Evolutionary conservation across 2,113 vertebrate genomes (phyloP).

Genomic region (Alces alces): DNA sequence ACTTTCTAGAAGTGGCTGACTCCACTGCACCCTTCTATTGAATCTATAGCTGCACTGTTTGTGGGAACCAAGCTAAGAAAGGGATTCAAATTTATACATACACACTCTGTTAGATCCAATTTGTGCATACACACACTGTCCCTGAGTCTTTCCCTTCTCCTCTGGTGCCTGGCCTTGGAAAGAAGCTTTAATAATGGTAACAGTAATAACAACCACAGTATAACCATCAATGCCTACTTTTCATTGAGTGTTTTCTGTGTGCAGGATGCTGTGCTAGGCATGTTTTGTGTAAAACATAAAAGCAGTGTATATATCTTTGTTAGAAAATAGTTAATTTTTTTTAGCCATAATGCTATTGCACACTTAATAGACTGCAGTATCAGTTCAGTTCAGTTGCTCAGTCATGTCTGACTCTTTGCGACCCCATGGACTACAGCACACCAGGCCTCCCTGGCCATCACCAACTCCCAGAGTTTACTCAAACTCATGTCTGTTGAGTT

Average conservation of each 20-base stretch:
- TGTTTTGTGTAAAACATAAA: neutral
- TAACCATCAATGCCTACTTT: neutral
- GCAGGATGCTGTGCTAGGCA: neutral
- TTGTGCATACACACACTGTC: neutral
- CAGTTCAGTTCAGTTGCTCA: neutral
- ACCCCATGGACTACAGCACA: neutral
- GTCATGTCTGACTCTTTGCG: neutral
- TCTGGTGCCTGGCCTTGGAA: neutral
- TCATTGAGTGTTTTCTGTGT: neutral
- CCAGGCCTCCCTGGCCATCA: neutral
- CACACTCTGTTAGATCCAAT: neutral
- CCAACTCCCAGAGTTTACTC: neutral
- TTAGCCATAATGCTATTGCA: neutral
- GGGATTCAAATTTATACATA: neutral
- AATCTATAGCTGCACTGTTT: neutral
- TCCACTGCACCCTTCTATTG: neutral
- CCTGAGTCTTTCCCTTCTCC: neutral
- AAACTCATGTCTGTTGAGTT: neutral
- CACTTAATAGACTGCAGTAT: neutral
- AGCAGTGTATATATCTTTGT: neutral
- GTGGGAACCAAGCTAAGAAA: neutral
- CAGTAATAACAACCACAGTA: neutral
- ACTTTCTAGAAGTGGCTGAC: neutral
- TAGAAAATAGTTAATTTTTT: neutral
- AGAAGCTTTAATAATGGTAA: neutral